Evolutionary conservation across 2,113 vertebrate species (phyloP), one percentile per base, ranked within the genome.

Genomic region (Silurus meridionalis): DNA sequence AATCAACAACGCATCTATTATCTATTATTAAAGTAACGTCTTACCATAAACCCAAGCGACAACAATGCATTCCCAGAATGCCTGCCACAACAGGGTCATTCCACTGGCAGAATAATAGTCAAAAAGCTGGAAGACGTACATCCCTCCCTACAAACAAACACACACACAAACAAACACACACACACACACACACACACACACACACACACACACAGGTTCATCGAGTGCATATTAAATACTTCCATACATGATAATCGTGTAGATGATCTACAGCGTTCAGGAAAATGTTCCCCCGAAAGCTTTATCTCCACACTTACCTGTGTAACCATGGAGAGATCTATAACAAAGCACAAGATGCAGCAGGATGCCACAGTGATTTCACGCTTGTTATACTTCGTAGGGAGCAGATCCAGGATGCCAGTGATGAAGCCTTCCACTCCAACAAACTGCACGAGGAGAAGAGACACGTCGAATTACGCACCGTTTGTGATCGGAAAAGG

Each of bases 91-190:
- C 71, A 96, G 94, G 80, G 95, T 96, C 94, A 96, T 96, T 25
- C 96, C 96, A 80, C 96, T 96, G 91, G 96, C 96, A 1, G 96
- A 96, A 19, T 96, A 96, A 89, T 96, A 96, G 90, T 96, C 96
- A 90, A 96, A 96, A 85, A 96, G 87, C 83, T 96, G 96, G 94
- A 96, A 96, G 90, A 96, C 95, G 28, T 94, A 96, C 96, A 96
- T 96, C 79, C 96, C 96, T 80, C 95, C 96, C 96, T 96, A 90
- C 1, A 46, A 25, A 82, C 23, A 81, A 48, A 85, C 28, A 87
- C 15, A 58, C 21, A 80, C 14, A 14, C n/a, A 80, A 64, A 66
- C 8, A 52, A 1, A 82, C 23, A 81, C 53, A 85, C 28, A 87
- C 15, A 58, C 21, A 87, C 53, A 52, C 52, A 81, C 55, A 89